Percentiles rank a stretch among this genome's conserved stretches.
These are phyloP conservation scores for Siderastrea radians DNA, from an alignment of 92 coral and sea anemone genomes.

Conservation along the genomic window DNA sequence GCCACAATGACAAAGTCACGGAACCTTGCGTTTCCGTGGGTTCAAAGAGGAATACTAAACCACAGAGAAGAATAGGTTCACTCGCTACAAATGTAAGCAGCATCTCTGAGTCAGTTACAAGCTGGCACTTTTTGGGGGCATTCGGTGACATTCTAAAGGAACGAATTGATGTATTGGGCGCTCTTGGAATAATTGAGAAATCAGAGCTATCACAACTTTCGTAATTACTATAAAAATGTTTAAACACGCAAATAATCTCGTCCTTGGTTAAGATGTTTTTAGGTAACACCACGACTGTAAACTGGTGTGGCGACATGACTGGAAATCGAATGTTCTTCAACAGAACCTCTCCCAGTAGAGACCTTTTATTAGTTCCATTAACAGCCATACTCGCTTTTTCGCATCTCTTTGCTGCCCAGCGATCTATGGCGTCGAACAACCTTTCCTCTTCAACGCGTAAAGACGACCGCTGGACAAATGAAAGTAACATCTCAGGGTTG, in stretches of 20 bases:
- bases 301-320: slow-evolving; percentile 10
- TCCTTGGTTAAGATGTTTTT: background rate
- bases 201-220: background rate
- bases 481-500: background rate
- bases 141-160: background rate
- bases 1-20: background rate
- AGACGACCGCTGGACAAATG: slow-evolving; percentile 2
- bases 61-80: background rate
- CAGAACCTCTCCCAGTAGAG: background rate
- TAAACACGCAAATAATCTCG: slow-evolving; percentile 3
- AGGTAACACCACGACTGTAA: slow-evolving; percentile 17
- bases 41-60: background rate
- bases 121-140: background rate
- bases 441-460: background rate
- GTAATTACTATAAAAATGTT: background rate
- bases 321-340: slow-evolving; percentile 9
- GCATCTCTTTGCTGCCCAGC: slow-evolving; percentile 38
- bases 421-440: slow-evolving; percentile 8
- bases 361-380: slow-evolving; percentile 11
- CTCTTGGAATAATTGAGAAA: background rate
- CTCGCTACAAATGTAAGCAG: background rate
- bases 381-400: background rate
- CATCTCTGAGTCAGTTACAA: background rate
- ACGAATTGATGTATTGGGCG: no score
- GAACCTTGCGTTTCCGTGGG: background rate